Percentiles rank a stretch among this genome's conserved stretches.
These are phyloP conservation scores for Coilia nasus DNA, from an alignment of 2,797 vertebrate genomes.

Conservation along the genomic window DNA sequence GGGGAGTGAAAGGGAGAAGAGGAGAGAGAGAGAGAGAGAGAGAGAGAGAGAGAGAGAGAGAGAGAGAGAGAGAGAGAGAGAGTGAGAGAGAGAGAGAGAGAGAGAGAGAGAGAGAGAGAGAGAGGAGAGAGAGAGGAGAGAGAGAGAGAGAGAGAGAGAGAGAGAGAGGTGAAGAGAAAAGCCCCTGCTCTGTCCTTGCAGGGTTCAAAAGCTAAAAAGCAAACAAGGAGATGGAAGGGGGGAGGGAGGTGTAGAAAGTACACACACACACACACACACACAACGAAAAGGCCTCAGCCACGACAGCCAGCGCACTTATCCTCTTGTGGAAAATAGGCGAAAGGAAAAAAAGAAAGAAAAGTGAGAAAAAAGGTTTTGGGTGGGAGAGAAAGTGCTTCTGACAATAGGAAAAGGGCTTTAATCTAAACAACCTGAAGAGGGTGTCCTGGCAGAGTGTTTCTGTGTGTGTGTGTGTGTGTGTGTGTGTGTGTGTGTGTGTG, in stretches of 20 bases:
- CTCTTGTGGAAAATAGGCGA: slow-evolving; percentile 32
- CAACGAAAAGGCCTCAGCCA: slow-evolving; percentile 35
- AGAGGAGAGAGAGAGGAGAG: background rate
- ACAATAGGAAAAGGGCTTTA: slow-evolving; percentile 26
- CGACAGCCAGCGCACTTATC: slow-evolving; percentile 40
- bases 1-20: background rate
- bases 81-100: background rate
- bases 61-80: background rate
- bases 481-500: background rate
- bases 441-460: background rate
- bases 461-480: background rate
- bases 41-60: background rate
- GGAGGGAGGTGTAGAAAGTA: too few species aligned
- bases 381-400: slow-evolving; percentile 3
- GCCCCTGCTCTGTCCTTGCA: too few species aligned
- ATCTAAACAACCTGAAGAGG: slow-evolving; percentile 38
- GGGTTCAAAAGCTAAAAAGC: too few species aligned
- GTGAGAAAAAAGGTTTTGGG: background rate
- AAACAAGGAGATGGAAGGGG: too few species aligned
- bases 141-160: too few species aligned
- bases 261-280: background rate
- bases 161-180: too few species aligned
- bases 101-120: background rate
- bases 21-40: background rate
- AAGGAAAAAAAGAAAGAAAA: background rate